A percentile compares a stretch with the other conserved stretches of the same genome.
Conservation (phyloP, 2,113 vertebrate species). For the Formicarius rufipectus region DNA sequence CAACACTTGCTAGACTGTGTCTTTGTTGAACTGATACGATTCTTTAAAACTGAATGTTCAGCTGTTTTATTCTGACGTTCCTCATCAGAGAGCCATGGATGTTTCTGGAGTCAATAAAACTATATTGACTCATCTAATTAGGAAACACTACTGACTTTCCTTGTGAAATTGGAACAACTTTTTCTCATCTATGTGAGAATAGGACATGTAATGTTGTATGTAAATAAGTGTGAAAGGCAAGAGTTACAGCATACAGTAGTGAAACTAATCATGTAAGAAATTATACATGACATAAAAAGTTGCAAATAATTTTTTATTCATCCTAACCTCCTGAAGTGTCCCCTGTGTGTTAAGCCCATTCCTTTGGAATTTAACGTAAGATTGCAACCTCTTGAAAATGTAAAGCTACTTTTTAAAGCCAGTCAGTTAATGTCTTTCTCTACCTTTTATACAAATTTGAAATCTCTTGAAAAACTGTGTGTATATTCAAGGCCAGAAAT, state of each 20-base stretch:
- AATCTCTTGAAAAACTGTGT: neutral
- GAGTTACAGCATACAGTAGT: neutral
- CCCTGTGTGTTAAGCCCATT: neutral
- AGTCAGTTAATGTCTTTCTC: neutral
- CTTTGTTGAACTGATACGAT: rapidly evolving
- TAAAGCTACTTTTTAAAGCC: neutral
- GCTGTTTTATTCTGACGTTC: neutral
- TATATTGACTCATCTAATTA: neutral
- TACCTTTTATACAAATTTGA: neutral
- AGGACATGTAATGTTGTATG: neutral
- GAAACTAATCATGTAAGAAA: neutral
- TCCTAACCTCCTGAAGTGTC: neutral
- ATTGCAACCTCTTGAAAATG: neutral
- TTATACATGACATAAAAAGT: neutral
- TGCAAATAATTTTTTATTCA: neutral
- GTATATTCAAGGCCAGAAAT: neutral
- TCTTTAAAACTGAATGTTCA: neutral
- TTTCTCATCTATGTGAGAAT: neutral
- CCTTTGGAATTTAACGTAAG: neutral
- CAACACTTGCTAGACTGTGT: neutral
- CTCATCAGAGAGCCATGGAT: neutral
- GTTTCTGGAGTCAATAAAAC: neutral
- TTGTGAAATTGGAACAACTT: neutral
- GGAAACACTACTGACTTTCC: neutral
- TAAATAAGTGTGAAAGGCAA: neutral